A percentile compares a stretch with the other conserved stretches of the same genome.
Conservation (phyloP, 2,797 vertebrate genomes). For the Hyperoplus lanceolatus region DNA sequence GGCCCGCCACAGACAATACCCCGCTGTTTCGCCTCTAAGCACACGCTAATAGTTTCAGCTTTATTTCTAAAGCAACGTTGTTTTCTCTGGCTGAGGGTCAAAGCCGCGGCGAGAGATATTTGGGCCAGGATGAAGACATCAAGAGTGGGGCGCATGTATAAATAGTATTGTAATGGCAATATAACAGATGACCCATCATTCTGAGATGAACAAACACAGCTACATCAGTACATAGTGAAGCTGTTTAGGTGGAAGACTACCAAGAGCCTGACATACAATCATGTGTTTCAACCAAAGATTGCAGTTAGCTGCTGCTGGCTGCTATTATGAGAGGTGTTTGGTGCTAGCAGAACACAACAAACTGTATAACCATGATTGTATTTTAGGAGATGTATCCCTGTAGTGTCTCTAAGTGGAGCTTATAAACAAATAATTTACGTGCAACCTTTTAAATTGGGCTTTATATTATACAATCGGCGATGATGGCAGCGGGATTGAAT, state of each 20-base stretch:
- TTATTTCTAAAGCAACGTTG: constrained; percentile 61
- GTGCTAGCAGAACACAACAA: constrained; percentile 44
- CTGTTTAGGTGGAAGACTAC: constrained; percentile 49
- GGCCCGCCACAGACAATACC: constrained; percentile 54
- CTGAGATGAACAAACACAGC: constrained; percentile 49
- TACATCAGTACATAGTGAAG: constrained; percentile 30
- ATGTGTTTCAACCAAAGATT: constrained; percentile 46
- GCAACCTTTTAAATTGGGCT: constrained; percentile 15
- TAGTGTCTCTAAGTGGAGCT: constrained; percentile 37
- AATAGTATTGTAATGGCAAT: constrained; percentile 56
- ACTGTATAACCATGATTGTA: constrained; percentile 44
- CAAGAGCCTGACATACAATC: constrained; percentile 53
- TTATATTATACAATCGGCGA: constrained; percentile 5
- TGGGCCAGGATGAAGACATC: constrained; percentile 68
- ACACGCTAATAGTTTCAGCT: constrained; percentile 70
- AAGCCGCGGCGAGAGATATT: constrained; percentile 59
- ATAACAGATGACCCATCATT: constrained; percentile 41
- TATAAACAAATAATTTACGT: constrained; percentile 39
- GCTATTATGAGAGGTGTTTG: constrained; percentile 53
- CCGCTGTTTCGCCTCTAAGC: constrained; percentile 57
- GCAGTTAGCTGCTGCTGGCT: constrained; percentile 53
- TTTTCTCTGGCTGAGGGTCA: constrained; percentile 67
- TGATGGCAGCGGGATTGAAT: constrained; percentile 12
- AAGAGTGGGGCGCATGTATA: constrained; percentile 51
- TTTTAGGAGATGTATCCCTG: constrained; percentile 49